Evolutionary conservation across 2,113 vertebrate genomes (phyloP), one percentile per base, ranked within the genome.

Genomic region (Gobiocypris rarus): DNA sequence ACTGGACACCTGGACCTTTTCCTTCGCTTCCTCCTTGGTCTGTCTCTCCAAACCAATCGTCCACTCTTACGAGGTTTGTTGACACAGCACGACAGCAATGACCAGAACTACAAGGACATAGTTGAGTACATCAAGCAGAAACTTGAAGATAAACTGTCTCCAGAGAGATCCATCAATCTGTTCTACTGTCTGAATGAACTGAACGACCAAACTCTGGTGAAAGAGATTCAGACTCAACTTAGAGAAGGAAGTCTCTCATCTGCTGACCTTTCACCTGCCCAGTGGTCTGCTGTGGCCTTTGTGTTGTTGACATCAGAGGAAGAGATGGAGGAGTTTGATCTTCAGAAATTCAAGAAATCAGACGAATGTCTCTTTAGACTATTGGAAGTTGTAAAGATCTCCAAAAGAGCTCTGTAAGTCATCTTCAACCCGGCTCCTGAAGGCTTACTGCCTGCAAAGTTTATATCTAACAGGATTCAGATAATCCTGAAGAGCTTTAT

Each of bases 251-350:
- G 9, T 81, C 84, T 85, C 1, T 80, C 83, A 61, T 11, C 70
- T 54, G 31, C 10, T 54, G 56, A 75, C 1, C 77, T 85, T 45
- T 74, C 83, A 41, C 76, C 83, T 74, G 76, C 75, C n/a, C 75
- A 67, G 8, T 84, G 83, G 83, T 84, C 34, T 43, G 83, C 83
- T 69, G 31, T 84, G 65, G 76, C 78, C 26, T 84, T 71, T 58
- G 84, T 85, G 5, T 58, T 85, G 70, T 71, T 85, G 59, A 85
- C 78, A 75, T 85, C 84, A 75, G 58, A 85, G n/a, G 78, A 82
- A 34, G 58, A 82, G 34, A 17, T 81, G 59, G 71, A 85, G 22
- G 71, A 67, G n/a, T 85, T 85, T 81, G 78, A 85, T 5, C 43
- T 85, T 15, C 69, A 67, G 31, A 81, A 75, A 5, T 81, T 85